Evolutionary conservation across 1,140 invertebrate species (phyloP).

Genomic region (Euschistus heros): DNA sequence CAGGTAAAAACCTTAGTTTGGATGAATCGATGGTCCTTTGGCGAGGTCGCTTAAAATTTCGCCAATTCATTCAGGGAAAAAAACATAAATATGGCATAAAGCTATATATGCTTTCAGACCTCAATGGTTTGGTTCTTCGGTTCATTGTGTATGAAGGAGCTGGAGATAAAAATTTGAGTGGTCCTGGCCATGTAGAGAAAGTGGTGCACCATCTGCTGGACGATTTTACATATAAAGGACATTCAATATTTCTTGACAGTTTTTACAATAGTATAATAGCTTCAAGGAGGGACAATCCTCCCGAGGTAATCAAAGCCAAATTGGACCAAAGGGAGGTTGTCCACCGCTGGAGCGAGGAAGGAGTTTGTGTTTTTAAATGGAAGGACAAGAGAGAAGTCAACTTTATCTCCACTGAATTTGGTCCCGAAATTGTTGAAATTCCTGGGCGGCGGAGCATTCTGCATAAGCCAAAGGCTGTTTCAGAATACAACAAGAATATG

Average conservation of each 20-base stretch:
- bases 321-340: no score
- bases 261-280: no score
- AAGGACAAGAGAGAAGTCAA: neutral
- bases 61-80: slow-evolving; percentile 33
- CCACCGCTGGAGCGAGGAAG: no score
- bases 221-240: slow-evolving; percentile 20
- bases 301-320: no score
- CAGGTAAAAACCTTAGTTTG: slow-evolving; percentile 29
- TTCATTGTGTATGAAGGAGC: slow-evolving; percentile 9
- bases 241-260: slow-evolving; percentile 26
- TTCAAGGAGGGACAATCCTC: no score
- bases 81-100: slow-evolving; percentile 33
- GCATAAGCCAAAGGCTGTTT: neutral
- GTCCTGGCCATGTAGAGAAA: slow-evolving; percentile 17
- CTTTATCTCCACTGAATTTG: neutral
- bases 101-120: slow-evolving; percentile 31
- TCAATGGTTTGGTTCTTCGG: slow-evolving; percentile 19
- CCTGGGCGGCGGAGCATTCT: neutral
- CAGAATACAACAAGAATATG: neutral
- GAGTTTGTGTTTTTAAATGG: neutral
- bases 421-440: neutral
- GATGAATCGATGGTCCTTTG: slow-evolving; percentile 32
- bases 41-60: slow-evolving; percentile 33
- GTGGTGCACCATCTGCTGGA: slow-evolving; percentile 24
- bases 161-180: slow-evolving; percentile 5